A percentile compares a stretch with the other conserved stretches of the same genome.
These are phyloP conservation scores for Chauna torquata DNA, from an alignment of 2,113 vertebrate species.

Conservation along the genomic window DNA sequence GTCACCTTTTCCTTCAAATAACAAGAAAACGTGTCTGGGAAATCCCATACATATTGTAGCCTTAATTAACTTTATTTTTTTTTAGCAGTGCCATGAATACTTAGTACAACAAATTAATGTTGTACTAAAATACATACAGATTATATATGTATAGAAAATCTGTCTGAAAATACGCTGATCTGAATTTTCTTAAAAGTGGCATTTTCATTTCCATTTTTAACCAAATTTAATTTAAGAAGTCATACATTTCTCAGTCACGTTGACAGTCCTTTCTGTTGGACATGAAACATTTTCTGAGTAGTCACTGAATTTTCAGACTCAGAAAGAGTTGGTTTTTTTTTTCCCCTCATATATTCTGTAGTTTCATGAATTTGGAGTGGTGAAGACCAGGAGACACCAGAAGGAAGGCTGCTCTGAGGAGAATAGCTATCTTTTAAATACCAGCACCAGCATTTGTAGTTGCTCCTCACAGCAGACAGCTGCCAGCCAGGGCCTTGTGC, in stretches of 20 bases:
- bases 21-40: neutral
- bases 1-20: neutral
- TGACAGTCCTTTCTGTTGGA: neutral
- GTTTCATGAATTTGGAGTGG: neutral
- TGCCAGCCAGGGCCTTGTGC: neutral
- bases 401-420: neutral
- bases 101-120: neutral
- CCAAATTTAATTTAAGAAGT: neutral
- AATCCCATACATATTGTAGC: neutral
- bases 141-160: neutral
- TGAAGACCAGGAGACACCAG: neutral
- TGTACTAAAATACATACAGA: neutral
- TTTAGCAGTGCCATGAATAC: neutral
- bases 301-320: neutral
- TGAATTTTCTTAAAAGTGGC: neutral
- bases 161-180: neutral
- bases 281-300: accelerated
- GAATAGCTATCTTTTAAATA: neutral
- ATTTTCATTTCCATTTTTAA: neutral
- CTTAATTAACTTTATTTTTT: neutral
- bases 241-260: neutral
- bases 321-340: accelerated
- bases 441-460: neutral
- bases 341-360: neutral
- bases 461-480: neutral